Base-by-base conservation (phyloP, 2,888 invertebrate species). In the Stegophylla sp. region DNA sequence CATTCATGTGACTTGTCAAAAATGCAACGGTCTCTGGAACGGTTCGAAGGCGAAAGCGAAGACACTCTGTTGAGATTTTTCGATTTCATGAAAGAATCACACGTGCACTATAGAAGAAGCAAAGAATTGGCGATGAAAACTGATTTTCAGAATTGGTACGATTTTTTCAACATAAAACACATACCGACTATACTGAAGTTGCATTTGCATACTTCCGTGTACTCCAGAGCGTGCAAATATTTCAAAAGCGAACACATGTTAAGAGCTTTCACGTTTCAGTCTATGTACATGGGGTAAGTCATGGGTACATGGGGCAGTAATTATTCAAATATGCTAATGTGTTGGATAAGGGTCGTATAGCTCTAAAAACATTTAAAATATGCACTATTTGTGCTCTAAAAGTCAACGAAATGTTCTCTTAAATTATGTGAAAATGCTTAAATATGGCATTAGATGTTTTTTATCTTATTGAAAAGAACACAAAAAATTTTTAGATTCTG, bases 211-310 rank as follows among this genome's bases (percentile, higher is more conserved):
- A 59, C 43, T 59, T 45, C 59, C 1, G 73, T 73, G 17, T 73
- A 73, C n/a, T 59, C 34, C 5, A 72, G 72, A 26, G 56, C 43
- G 7, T 72, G 56, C 12, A 59, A 59, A 41, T 73, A 73, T n/a
- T 73, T 73, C 45, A 73, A 73, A 73, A 73, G 73, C 10, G 59
- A 73, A 0, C 45, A 73, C 43, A 73, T 73, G 73, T 59, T 43
- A 73, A 73, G 13, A n/a, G 73, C 73, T 12, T 73, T 73, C 26
- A 73, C 73, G 7, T 73, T 73, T 12, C 73, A 73, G n/a, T 43
- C 59, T 17, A 73, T 73, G 59, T 73, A 73, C 7, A 45, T 73
- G 59, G 73, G 73, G 73, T 73, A n/a, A n/a, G n/a, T n/a, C n/a
- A n/a, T n/a, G n/a, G n/a, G n/a, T n/a, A n/a, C n/a, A n/a, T n/a